Evolutionary conservation across 2,888 invertebrate species (phyloP), one percentile per base, ranked within the genome.

Genomic region (Chymomyza caudatula): DNA sequence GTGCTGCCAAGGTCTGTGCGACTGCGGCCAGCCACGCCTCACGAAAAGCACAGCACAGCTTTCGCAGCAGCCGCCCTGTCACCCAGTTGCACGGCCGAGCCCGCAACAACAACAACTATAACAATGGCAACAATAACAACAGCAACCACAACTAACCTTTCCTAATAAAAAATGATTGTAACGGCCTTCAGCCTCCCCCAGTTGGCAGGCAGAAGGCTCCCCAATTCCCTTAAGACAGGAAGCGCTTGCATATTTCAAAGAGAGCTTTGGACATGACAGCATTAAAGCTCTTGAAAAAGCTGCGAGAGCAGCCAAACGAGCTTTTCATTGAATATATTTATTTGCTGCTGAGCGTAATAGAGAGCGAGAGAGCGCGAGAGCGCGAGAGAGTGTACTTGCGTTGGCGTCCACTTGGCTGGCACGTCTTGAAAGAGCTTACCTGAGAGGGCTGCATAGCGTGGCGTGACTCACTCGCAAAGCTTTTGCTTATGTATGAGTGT

Each of bases 291-390:
- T 13, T 11, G 11, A 2, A 11, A 37, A 37, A 37, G 29, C 29
- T 37, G 29, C 29, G 11, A 37, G 25, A 25, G 25, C 4, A 25
- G 25, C 25, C 4, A 15, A 22, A 47, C 4, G 52, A 79, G 79
- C 83, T 83, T 79, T 83, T 79, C 84, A 83, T 80, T 83, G 83
- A 83, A 73, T 75, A 75, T 67, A 56, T 74, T 81, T 76, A 60
- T n/a, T n/a, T n/a, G n/a, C n/a, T n/a, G n/a, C n/a, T n/a, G n/a
- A n/a, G n/a, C n/a, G n/a, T n/a, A n/a, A n/a, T n/a, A n/a, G n/a
- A n/a, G n/a, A 71, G 69, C 67, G 69, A 11, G 29, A 17, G 19
- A 47, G 60, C 37, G 37, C 43, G 68, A 51, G 52, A 43, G 57
- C 59, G 53, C 52, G 60, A 61, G 63, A 5, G 13, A 37, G n/a